A percentile compares a stretch with the other conserved stretches of the same genome.
Conservation (phyloP, 1,140 invertebrate species). For the Ooceraea biroi region DNA sequence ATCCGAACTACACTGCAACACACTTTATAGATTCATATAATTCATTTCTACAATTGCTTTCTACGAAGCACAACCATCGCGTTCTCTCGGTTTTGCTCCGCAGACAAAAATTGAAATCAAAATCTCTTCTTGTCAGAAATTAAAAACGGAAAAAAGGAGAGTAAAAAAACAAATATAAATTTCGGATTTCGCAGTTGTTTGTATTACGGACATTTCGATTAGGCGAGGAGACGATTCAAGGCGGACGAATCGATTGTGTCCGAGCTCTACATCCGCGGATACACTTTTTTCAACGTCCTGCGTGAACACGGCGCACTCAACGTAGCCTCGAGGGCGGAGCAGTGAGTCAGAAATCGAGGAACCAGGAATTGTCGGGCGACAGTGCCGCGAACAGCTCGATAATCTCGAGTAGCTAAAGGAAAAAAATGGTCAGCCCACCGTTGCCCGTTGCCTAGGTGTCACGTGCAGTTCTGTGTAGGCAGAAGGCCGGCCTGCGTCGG, state of each 20-base stretch:
- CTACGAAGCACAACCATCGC: neutral
- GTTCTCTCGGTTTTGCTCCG: neutral
- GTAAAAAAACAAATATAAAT: neutral
- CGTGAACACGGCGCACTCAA: conserved; percentile 46
- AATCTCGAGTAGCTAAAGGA: conserved; percentile 68
- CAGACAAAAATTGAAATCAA: no score
- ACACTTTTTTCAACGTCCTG: conserved; percentile 22
- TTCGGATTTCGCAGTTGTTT: neutral
- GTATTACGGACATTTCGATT: neutral
- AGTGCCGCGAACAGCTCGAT: conserved; percentile 46
- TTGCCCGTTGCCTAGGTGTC: conserved; percentile 61
- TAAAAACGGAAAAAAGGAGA: neutral
- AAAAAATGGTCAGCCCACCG: conserved; percentile 71
- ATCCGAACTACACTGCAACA: neutral
- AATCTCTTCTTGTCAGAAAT: no score
- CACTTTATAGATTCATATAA: neutral
- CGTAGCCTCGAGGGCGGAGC: conserved; percentile 61
- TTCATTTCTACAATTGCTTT: neutral
- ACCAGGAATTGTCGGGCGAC: conserved; percentile 48
- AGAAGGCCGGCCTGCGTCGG: conserved; percentile 44
- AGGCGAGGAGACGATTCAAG: neutral
- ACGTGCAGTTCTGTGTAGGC: conserved; percentile 64
- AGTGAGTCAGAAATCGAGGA: conserved; percentile 68
- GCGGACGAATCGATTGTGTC: neutral
- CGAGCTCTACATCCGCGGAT: neutral